phyloP scores from a whole-genome alignment of 2,888 invertebrate genomes.

The Nymphalis urticae region DNA sequence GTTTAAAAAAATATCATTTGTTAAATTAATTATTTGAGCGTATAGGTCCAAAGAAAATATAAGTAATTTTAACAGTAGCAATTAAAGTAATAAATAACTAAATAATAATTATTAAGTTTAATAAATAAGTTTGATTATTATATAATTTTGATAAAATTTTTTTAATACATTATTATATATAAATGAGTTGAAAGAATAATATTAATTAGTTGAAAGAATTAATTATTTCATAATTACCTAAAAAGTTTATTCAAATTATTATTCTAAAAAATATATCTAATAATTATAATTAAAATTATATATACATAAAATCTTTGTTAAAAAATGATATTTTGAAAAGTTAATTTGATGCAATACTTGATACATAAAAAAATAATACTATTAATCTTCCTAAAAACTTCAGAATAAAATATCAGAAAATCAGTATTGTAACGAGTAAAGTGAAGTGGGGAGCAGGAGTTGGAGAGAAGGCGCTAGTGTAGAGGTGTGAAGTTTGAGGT shows the following conservation, averaged over 20 bases:
- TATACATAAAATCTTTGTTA: conserved; percentile 18
- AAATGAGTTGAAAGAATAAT: too few species aligned
- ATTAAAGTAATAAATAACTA: conserved; percentile 83
- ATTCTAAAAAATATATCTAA: neutral
- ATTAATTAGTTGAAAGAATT: neutral
- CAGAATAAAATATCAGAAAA: too few species aligned
- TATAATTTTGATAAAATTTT: too few species aligned
- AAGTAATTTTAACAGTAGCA: conserved; percentile 79
- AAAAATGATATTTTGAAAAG: conserved; percentile 65
- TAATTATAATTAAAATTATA: neutral
- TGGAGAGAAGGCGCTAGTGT: too few species aligned
- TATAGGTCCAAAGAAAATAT: conserved; percentile 67
- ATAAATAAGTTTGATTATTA: conserved; percentile 38
- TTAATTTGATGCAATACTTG: conserved; percentile 83
- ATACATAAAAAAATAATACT: conserved; percentile 84
- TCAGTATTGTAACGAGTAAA: too few species aligned
- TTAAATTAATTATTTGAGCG: conserved; percentile 62
- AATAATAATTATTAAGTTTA: conserved; percentile 79
- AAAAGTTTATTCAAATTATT: conserved; percentile 1
- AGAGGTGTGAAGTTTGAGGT: too few species aligned
- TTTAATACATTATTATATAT: too few species aligned
- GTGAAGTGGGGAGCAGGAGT: too few species aligned
- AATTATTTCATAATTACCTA: neutral
- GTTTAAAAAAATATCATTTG: conserved; percentile 62
- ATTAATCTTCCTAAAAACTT: too few species aligned